These are phyloP conservation scores for Nasonia oneida DNA, from an alignment of 2,888 invertebrate genomes.

Conservation along the genomic window DNA sequence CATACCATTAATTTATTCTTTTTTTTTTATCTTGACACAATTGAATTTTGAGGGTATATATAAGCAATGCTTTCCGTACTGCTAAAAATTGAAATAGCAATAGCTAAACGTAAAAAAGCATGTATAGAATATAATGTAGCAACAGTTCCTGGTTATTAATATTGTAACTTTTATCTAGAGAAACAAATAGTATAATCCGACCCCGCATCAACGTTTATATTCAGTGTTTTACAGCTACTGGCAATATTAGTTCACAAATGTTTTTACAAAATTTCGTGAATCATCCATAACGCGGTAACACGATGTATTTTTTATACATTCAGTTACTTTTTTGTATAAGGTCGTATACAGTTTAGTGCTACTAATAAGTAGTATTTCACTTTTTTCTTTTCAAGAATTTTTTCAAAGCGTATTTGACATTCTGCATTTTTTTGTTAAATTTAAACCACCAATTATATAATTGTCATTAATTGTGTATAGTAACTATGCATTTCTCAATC, in stretches of 20 bases:
- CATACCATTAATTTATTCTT: conserved; percentile 34
- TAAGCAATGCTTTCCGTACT: conserved; percentile 9
- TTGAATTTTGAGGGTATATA: conserved; percentile 48
- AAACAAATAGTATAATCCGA: conserved; percentile 28
- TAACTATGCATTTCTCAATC: not conserved
- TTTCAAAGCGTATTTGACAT: not conserved
- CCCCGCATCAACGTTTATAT: conserved; percentile 12
- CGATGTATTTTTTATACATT: conserved; percentile 39
- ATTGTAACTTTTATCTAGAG: conserved; percentile 16
- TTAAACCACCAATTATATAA: not conserved
- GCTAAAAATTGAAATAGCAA: conserved; percentile 21
- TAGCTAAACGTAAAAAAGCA: conserved; percentile 36
- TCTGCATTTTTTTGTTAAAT: not conserved
- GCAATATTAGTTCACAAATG: conserved; percentile 2
- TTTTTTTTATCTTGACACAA: conserved; percentile 40
- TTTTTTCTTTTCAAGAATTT: not conserved
- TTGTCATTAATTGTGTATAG: not conserved
- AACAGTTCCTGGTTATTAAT: not conserved
- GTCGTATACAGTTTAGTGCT: conserved; percentile 7
- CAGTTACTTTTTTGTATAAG: conserved; percentile 29
- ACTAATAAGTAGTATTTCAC: conserved; percentile 1
- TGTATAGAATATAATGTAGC: conserved; percentile 26
- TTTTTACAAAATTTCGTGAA: not conserved
- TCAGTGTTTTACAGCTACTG: conserved; percentile 31
- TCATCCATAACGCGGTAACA: not conserved